These are phyloP conservation scores for Pangasius macronema DNA, from an alignment of 2,797 vertebrate species.

Conservation along the genomic window DNA sequence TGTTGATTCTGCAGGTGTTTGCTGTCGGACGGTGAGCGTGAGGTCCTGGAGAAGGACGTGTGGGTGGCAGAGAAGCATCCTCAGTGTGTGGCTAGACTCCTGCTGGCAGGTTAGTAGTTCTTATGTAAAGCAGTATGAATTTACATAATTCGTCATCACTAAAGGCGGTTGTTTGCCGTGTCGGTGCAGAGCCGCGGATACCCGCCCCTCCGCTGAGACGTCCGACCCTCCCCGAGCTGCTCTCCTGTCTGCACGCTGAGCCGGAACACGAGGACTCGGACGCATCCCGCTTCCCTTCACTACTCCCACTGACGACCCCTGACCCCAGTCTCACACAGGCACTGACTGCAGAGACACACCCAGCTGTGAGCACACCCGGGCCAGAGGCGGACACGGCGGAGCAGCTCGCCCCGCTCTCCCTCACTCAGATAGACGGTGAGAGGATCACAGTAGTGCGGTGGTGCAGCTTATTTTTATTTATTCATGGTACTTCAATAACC, in stretches of 20 bases:
- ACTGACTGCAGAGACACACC: conserved; percentile 39
- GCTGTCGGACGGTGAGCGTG: conserved; percentile 65
- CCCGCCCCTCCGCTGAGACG: conserved; percentile 53
- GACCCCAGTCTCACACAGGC: conserved; percentile 57
- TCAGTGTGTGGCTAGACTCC: conserved; percentile 64
- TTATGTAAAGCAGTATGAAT: too few relatives aligned
- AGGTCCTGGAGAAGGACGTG: conserved; percentile 67
- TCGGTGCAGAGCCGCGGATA: conserved; percentile 71
- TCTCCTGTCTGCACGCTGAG: conserved; percentile 60
- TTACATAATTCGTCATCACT: neutral
- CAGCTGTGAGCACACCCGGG: neutral
- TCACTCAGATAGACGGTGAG: conserved; percentile 65
- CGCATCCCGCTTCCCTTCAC: neutral
- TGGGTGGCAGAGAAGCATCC: conserved; percentile 81
- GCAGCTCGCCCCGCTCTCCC: conserved; percentile 61
- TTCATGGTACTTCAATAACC: neutral
- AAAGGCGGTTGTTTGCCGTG: neutral
- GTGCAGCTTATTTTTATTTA: neutral
- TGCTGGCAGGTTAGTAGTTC: conserved; percentile 75
- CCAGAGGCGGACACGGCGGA: conserved; percentile 50
- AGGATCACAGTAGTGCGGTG: neutral
- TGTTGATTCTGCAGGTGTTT: conserved; percentile 69
- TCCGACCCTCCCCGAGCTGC: conserved; percentile 68
- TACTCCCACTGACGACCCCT: conserved; percentile 15
- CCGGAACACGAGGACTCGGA: conserved; percentile 34